These are phyloP conservation scores for Eledone cirrhosa DNA, from an alignment of 2,888 invertebrate genomes.

Conservation along the genomic window DNA sequence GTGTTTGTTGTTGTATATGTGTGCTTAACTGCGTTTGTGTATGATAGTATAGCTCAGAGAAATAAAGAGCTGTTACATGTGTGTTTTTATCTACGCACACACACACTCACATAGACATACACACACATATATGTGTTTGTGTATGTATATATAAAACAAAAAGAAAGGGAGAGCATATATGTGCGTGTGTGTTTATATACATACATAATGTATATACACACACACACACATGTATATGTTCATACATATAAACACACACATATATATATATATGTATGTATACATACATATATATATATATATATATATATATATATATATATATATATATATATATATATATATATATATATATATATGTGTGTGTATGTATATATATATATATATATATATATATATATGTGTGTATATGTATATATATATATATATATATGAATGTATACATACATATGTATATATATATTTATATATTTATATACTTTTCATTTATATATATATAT, in stretches of 20 bases:
- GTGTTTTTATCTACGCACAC: not conserved
- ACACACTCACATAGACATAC: not conserved
- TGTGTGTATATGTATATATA: slow-evolving; percentile 17
- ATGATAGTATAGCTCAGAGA: not conserved
- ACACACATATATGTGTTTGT: not conserved
- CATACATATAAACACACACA: not conserved
- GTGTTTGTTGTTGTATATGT: not conserved
- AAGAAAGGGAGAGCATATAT: not conserved
- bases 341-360: not conserved
- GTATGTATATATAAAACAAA: not conserved
- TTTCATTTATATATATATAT: slow-evolving; percentile 16
- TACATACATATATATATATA: not conserved
- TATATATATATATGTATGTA: not conserved
- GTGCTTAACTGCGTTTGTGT: not conserved
- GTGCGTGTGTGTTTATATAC: not conserved
- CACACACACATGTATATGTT: not conserved
- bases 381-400: slow-evolving; percentile 22
- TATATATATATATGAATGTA: slow-evolving; percentile 22
- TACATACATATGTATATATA: slow-evolving; percentile 3
- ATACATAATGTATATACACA: not conserved
- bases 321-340: slow-evolving; percentile 12
- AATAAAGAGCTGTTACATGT: not conserved
- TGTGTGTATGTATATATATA: slow-evolving; percentile 4
- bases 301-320: not conserved
- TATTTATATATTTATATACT: slow-evolving; percentile 5